Base-by-base conservation (phyloP, 2,113 vertebrate genomes). In the Tor tambroides region DNA sequence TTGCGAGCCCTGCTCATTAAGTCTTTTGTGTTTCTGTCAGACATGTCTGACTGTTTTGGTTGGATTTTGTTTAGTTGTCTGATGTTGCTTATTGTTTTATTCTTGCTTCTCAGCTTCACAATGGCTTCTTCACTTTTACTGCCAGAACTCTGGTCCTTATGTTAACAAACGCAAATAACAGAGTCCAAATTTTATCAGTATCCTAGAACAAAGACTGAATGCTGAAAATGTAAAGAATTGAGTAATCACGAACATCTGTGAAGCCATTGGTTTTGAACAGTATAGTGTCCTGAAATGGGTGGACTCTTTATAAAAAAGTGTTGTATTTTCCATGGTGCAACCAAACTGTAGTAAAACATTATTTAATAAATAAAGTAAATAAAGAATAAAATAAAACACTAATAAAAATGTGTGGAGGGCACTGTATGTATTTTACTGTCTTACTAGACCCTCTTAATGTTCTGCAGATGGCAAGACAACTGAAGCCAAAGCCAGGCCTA, bases 401-500 rank as follows among this genome's bases (percentile, higher is more conserved):
- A 51, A 17, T 54, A 6, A 38, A 41, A n/a, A 41, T 5, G 1
- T 1, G 21, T 74, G 21, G 11, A n/a, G 21, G 15, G 28, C 0
- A 2, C 4, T 19, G 17, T 38, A 11, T 74, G 23, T 46, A 15
- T 26, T 38, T 38, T 26, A 26, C 23, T 77, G 8, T 72, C 21
- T 71, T 12, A 54, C 6, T 67, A 49, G 19, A 75, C 14, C 23
- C 54, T 78, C 63, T 67, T 19, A 71, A 84, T 90, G 2, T 87
- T 89, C 85, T 6, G 51, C 89, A 96, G 95, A 95, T 3, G 11
- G 6, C 11, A 94, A 94, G 86, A 6, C 86, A 59, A 93, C 51
- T 11, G 95, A 95, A 41, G 84, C 41, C 38, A 96, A 95, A 74
- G 21, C 84, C 7, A 93, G 95, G 83, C 95, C 94, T 15, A 96